phyloP scores from a whole-genome alignment of 2,113 vertebrate genomes.

The Perccottus glenii region DNA sequence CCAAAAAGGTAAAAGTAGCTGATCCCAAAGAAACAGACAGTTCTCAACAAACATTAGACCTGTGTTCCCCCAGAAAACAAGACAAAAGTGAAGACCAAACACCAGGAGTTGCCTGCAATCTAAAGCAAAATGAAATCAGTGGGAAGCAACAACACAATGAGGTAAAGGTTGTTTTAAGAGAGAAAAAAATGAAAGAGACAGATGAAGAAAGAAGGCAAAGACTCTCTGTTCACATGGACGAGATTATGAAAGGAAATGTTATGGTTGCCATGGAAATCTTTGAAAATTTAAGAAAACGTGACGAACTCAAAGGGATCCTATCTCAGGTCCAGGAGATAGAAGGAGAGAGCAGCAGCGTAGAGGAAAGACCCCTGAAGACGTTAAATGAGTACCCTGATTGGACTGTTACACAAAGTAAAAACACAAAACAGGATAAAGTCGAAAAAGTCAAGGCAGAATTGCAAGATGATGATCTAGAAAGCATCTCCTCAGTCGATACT shows the following conservation, averaged over 20 bases:
- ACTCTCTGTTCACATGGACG: slow-evolving; percentile 89
- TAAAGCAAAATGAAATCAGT: slow-evolving; percentile 3
- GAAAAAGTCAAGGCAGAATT: slow-evolving; percentile 64
- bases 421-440: slow-evolving; percentile 41
- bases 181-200: slow-evolving; percentile 85
- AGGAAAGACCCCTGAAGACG: slow-evolving; percentile 78
- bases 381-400: slow-evolving; percentile 85
- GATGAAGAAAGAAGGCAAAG: slow-evolving; percentile 86
- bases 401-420: slow-evolving; percentile 64
- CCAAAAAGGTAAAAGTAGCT: slow-evolving; percentile 57
- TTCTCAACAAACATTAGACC: slow-evolving; percentile 15
- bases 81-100: slow-evolving; percentile 8
- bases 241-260: slow-evolving; percentile 89
- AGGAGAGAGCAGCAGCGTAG: slow-evolving; percentile 78
- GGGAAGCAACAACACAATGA: slow-evolving; percentile 22
- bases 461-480: slow-evolving; percentile 78
- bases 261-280: slow-evolving; percentile 85
- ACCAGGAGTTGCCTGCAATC: not conserved
- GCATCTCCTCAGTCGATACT: slow-evolving; percentile 83
- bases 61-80: slow-evolving; percentile 3
- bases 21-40: slow-evolving; percentile 2
- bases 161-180: slow-evolving; percentile 80
- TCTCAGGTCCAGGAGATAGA: slow-evolving; percentile 87
- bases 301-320: slow-evolving; percentile 88
- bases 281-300: slow-evolving; percentile 85